Evolutionary conservation across 2,797 vertebrate genomes (phyloP), one percentile per base, ranked within the genome.

Genomic region (Carapus acus): DNA sequence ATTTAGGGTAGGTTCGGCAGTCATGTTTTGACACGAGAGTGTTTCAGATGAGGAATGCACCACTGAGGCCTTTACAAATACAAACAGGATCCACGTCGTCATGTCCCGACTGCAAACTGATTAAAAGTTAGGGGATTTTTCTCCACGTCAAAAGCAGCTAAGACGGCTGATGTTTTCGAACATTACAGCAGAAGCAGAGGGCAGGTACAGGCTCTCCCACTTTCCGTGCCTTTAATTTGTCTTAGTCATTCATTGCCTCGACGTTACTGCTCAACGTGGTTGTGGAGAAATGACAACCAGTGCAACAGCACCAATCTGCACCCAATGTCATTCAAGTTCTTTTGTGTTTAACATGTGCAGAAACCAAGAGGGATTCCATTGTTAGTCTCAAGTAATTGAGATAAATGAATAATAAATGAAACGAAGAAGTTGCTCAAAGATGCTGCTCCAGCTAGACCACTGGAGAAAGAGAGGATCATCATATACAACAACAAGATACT

Each of bases 1-100:
- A 65, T 62, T 69, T 54, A 39, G 20, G 43, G 46, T 62, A 36
- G 69, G 62, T 78, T 69, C 65, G 43, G 48, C 57, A 78, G 71
- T 83, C 82, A 83, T 55, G 83, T 84, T 82, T 77, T 74, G 77
- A 85, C 80, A 83, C 34, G 81, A 81, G 58, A 22, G 43, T 43
- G 56, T 66, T 82, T 77, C 51, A 76, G 65, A 73, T 44, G 44
- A 79, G 78, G 82, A 84, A 83, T 77, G 78, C 65, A 76, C 51
- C 50, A 71, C 44, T 54, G 41, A 31, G 57, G 54, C 62, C 61
- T 75, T 64, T 65, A 69, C 59, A 66, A 74, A 78, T 67, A 71
- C 53, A 70, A 73, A 77, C 1, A 42, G 39, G 56, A 77, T 50
- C 43, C 46, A 58, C 71, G 62, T 60, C 68, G 76, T 66, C 63